Evolutionary conservation across 2,888 invertebrate species (phyloP).

Genomic region (Boloria selene): DNA sequence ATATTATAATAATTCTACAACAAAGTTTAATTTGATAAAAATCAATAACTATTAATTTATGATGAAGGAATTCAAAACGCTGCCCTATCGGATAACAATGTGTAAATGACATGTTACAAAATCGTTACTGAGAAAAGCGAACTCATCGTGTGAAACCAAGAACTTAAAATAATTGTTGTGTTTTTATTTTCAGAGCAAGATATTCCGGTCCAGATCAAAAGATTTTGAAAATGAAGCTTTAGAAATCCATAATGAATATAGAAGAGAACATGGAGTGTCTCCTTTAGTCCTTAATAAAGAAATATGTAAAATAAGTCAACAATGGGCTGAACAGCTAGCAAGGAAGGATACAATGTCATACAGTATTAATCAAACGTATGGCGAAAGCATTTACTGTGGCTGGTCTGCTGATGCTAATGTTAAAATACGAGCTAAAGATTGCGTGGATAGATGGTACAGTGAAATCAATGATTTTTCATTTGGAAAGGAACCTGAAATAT

Average conservation of each 20-base stretch:
- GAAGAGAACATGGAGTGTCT: constrained; percentile 70
- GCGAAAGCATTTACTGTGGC: constrained; percentile 88
- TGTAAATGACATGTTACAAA: not conserved
- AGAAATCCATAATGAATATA: constrained; percentile 70
- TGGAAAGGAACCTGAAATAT: constrained; percentile 84
- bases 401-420: constrained; percentile 85
- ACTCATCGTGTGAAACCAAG: too few species aligned
- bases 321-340: constrained; percentile 87
- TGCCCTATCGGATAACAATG: not conserved
- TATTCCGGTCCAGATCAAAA: constrained; percentile 65
- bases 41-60: not conserved
- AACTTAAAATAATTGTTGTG: not conserved
- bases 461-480: constrained; percentile 88
- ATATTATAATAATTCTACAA: not conserved
- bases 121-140: too few species aligned
- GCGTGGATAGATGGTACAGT: constrained; percentile 89
- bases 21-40: not conserved
- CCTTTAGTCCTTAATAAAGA: constrained; percentile 83
- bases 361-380: constrained; percentile 83
- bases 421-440: constrained; percentile 85
- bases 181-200: constrained; percentile 65
- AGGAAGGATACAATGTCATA: constrained; percentile 85
- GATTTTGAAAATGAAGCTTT: constrained; percentile 73
- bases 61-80: not conserved
- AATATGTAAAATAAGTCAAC: constrained; percentile 84